Evolutionary conservation across 2,797 vertebrate species (phyloP).

Genomic region (Sebastes trivittatus): DNA sequence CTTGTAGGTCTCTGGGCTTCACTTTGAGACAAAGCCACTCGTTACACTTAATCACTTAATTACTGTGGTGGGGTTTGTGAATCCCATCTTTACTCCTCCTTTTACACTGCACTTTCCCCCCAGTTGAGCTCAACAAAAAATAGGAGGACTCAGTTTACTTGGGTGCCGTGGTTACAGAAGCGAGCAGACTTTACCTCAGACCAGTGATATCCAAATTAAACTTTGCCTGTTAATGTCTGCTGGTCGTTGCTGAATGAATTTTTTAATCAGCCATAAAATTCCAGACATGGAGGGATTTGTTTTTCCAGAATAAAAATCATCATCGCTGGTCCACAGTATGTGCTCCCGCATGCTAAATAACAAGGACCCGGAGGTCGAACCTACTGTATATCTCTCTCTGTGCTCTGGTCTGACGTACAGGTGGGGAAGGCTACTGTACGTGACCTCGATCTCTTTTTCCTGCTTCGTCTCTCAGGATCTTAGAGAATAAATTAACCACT

Average conservation of each 20-base stretch:
- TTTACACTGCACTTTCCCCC: not conserved
- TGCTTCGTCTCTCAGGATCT: conserved; percentile 17
- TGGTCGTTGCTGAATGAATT: not conserved
- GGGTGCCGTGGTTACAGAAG: conserved; percentile 8
- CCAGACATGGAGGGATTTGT: conserved; percentile 2
- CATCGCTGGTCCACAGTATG: not conserved
- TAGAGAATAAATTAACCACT: conserved; percentile 31
- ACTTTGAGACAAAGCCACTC: not conserved
- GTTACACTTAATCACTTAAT: too few species aligned
- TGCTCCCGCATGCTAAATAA: not conserved
- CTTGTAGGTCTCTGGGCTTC: not conserved
- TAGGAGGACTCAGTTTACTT: conserved; percentile 30
- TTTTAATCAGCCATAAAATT: conserved; percentile 33
- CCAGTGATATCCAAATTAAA: conserved; percentile 28
- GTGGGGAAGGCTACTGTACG: not conserved
- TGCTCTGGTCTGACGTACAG: conserved; percentile 16
- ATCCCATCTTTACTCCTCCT: not conserved
- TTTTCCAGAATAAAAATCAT: not conserved
- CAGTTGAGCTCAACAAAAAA: not conserved
- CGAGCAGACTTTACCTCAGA: conserved; percentile 44
- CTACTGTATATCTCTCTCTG: not conserved
- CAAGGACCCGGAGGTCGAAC: not conserved
- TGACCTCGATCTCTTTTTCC: conserved; percentile 34
- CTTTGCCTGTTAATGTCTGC: not conserved
- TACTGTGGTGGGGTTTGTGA: too few species aligned